Evolutionary conservation across 1,140 invertebrate species (phyloP), one percentile per base, ranked within the genome.

Genomic region (Lineus longissimus): DNA sequence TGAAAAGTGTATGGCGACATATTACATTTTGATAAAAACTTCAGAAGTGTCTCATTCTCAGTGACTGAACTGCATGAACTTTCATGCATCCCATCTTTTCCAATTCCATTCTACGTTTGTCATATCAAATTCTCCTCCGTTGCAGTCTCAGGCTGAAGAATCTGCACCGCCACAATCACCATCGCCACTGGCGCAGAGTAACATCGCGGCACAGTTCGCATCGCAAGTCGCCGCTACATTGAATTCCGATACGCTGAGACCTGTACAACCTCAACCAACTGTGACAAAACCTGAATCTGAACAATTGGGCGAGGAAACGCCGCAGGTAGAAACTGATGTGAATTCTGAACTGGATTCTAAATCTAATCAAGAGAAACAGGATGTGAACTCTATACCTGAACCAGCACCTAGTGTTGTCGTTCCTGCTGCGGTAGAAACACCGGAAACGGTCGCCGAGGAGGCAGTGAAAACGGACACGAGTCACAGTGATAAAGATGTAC

Each of bases 141-240:
- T 58, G 61, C 40, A 61, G 25, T 67, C 65, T 43, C 63, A 69
- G 65, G 23, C 59, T 29, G 25, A 36, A 7, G 33, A 36, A 7
- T 4, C 33, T 7, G 33, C 6, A 36, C 6, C 33, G 6, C 33
- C 33, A 15, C 33, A 36, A 15, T 15, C 33, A 36, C 6, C 65
- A 1, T 59, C 68, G n/a, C 65, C 69, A 23, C 64, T 33, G 56
- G 40, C 19, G 30, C 54, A 59, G 23, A 63, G 57, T 66, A 68
- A 70, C 19, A 70, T 76, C 33, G 66, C 69, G 15, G 73, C 73
- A 11, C 68, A 73, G 65, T 76, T 76, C 74, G 75, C 75, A 41
- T 70, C 73, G 11, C 70, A 73, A 56, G 75, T 76, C 6, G 73
- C 75, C 59, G 74, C 73, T n/a, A 73, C 70, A 61, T 62, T 75